Evolutionary conservation across 2,888 invertebrate species (phyloP).

Genomic region (Drosophila dives): DNA sequence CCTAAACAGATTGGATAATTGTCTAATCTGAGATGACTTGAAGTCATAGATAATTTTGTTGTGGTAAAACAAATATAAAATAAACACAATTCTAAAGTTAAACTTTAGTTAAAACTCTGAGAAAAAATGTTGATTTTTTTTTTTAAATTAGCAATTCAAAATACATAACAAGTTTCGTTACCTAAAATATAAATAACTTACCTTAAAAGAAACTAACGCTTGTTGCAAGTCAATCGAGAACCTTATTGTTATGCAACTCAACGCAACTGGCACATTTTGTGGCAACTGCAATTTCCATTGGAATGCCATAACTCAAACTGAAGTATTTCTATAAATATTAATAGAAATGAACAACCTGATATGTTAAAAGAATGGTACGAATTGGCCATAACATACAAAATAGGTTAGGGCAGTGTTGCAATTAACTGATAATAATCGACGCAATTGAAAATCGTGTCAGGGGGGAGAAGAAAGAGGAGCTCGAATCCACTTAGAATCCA

Average conservation of each 20-base stretch:
- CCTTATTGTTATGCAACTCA: background rate
- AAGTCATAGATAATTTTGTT: background rate
- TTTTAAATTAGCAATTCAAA: background rate
- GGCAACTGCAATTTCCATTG: background rate
- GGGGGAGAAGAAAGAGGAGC: background rate
- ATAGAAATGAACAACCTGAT: background rate
- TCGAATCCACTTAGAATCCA: slow-evolving; percentile 16
- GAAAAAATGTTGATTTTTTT: background rate
- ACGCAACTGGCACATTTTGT: background rate
- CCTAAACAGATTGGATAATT: too few relatives aligned
- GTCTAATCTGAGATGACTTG: background rate
- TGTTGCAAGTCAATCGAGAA: background rate
- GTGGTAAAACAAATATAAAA: background rate
- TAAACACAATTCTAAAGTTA: background rate
- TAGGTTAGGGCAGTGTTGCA: background rate
- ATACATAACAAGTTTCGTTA: background rate
- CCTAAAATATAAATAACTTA: background rate
- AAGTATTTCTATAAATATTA: too few relatives aligned
- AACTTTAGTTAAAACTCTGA: background rate
- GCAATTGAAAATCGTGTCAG: background rate
- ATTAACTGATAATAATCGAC: background rate
- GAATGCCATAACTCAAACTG: background rate
- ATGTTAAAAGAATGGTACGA: background rate
- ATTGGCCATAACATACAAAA: background rate
- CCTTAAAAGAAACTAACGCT: background rate